Percentiles rank a stretch among this genome's conserved stretches.
These are phyloP conservation scores for Cryptus viduatorius DNA, from an alignment of 2,888 invertebrate genomes.

Conservation along the genomic window DNA sequence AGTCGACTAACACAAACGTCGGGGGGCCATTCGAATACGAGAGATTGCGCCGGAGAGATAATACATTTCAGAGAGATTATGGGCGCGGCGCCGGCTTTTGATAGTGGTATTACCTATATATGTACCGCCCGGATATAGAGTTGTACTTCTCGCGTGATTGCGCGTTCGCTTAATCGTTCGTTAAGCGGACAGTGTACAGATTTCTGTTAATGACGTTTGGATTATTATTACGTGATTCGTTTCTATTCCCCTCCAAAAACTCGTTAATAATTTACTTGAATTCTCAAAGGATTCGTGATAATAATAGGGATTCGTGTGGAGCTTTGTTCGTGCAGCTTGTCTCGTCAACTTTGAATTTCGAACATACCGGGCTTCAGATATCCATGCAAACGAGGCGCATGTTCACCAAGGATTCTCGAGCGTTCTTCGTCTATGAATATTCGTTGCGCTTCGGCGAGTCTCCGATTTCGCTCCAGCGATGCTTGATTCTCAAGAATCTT, in stretches of 20 bases:
- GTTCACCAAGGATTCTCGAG: constrained; percentile 63
- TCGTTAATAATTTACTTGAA: constrained; percentile 4
- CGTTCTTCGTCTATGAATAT: constrained; percentile 62
- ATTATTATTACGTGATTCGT: neutral
- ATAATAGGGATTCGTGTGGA: neutral
- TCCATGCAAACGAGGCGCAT: constrained; percentile 49
- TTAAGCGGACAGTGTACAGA: neutral
- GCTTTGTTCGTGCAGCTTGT: neutral
- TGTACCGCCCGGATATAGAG: neutral
- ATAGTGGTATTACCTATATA: neutral
- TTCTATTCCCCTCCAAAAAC: neutral
- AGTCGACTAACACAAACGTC: neutral
- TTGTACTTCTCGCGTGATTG: neutral
- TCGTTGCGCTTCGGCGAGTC: constrained; percentile 33
- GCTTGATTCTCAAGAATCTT: constrained; percentile 55
- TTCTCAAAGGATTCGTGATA: constrained; percentile 10
- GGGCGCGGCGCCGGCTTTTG: constrained; percentile 3
- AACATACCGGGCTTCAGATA: constrained; percentile 44
- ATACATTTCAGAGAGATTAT: constrained; percentile 33
- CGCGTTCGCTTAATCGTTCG: constrained; percentile 2
- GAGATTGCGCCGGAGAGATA: constrained; percentile 12
- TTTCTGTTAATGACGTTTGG: neutral
- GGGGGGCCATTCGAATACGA: neutral
- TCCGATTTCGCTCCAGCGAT: constrained; percentile 19
- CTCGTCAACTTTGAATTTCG: neutral